These are phyloP conservation scores for Melikaiella ostensackeni DNA, from an alignment of 2,888 invertebrate genomes.

Conservation along the genomic window DNA sequence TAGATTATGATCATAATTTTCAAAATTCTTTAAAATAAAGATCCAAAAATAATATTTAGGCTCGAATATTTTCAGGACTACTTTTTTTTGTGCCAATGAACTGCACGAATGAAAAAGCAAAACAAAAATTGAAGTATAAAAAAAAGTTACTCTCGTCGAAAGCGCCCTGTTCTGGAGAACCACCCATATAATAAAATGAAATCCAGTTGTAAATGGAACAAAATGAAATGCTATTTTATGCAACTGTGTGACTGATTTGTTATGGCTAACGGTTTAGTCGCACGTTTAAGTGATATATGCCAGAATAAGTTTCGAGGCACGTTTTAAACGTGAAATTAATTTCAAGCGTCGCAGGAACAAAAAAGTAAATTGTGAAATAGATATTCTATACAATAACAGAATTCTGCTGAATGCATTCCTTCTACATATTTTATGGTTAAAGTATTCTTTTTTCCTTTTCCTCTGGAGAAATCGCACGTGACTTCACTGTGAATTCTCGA, in stretches of 20 bases:
- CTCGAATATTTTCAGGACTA: too few species aligned
- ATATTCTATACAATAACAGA: not conserved
- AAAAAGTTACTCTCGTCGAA: too few species aligned
- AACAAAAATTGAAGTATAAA: too few species aligned
- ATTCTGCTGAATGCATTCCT: not conserved
- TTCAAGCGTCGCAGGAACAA: constrained; percentile 6
- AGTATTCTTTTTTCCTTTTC: constrained; percentile 16
- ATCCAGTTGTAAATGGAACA: not conserved
- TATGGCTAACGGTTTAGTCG: constrained; percentile 31
- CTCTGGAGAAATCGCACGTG: constrained; percentile 32
- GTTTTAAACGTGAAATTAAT: constrained; percentile 36
- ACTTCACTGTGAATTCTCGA: constrained; percentile 17
- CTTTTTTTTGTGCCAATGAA: too few species aligned
- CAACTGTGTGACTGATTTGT: constrained; percentile 1
- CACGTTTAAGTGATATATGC: constrained; percentile 8
- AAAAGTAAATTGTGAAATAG: constrained; percentile 27
- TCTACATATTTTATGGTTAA: constrained; percentile 6
- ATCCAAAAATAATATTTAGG: too few species aligned
- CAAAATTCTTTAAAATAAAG: too few species aligned
- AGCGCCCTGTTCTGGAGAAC: too few species aligned
- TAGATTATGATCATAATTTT: too few species aligned
- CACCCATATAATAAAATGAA: not conserved
- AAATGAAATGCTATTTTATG: constrained; percentile 27
- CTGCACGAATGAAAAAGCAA: too few species aligned
- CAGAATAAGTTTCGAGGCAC: constrained; percentile 22